These are phyloP conservation scores for Furcifer pardalis DNA, from an alignment of 2,797 vertebrate genomes.

Conservation along the genomic window DNA sequence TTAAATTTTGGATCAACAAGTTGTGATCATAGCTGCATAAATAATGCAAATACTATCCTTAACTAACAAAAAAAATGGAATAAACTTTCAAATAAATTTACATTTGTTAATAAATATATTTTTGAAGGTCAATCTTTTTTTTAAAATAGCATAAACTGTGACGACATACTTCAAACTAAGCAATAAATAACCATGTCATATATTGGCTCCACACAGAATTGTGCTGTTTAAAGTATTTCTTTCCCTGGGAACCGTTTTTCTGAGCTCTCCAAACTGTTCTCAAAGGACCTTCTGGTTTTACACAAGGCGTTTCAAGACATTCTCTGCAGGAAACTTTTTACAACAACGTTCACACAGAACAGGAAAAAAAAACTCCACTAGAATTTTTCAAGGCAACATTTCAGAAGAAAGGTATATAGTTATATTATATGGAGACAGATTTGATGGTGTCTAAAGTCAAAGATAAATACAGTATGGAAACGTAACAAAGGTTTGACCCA, in stretches of 20 bases:
- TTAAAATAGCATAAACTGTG: conserved; percentile 27
- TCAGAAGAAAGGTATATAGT: neutral
- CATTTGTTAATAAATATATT: conserved; percentile 22
- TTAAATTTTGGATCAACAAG: neutral
- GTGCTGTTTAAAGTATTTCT: conserved; percentile 52
- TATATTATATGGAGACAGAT: conserved; percentile 34
- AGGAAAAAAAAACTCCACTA: conserved; percentile 43
- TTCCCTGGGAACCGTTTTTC: conserved; percentile 49
- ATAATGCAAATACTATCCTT: neutral
- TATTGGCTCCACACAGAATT: conserved; percentile 48
- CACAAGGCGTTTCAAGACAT: conserved; percentile 51
- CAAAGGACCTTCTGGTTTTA: conserved; percentile 58
- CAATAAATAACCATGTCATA: conserved; percentile 48
- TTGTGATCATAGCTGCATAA: conserved; percentile 5
- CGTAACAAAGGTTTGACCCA: conserved; percentile 11
- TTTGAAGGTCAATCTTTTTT: conserved; percentile 18
- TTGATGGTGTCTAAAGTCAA: conserved; percentile 38
- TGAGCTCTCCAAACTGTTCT: conserved; percentile 52
- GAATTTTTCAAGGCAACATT: conserved; percentile 49
- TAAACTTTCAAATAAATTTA: neutral
- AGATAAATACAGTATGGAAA: conserved; percentile 50
- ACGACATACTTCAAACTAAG: conserved; percentile 50
- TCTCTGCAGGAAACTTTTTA: conserved; percentile 51
- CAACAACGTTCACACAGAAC: conserved; percentile 44
- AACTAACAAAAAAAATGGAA: neutral